Evolutionary conservation across 2,797 vertebrate genomes (phyloP).

Genomic region (Nyctalus aviator): DNA sequence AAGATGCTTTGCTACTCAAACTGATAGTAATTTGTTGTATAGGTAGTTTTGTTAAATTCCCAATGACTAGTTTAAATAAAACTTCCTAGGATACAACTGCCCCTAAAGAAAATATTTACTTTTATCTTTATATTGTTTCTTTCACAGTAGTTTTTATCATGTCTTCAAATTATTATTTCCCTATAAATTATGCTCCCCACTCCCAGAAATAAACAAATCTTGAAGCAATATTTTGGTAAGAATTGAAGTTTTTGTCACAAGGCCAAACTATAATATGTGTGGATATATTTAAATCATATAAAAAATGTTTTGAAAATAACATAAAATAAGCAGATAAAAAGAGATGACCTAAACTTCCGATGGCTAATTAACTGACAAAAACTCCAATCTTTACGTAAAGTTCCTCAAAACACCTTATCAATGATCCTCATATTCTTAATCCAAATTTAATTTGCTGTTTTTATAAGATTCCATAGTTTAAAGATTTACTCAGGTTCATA

Average conservation of each 20-base stretch:
- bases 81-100: background rate
- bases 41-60: background rate
- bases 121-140: background rate
- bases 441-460: constrained; percentile 9
- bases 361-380: background rate
- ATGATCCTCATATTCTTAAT: background rate
- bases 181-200: background rate
- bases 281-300: background rate
- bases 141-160: background rate
- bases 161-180: background rate
- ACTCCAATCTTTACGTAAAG: background rate
- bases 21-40: background rate
- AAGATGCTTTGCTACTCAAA: constrained; percentile 14
- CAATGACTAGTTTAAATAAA: background rate
- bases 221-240: background rate
- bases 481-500: background rate
- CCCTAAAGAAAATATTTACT: background rate
- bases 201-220: background rate
- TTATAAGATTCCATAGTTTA: background rate
- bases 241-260: background rate
- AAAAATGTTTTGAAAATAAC: background rate
- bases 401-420: background rate
- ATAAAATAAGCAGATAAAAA: constrained; percentile 23
- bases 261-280: background rate
- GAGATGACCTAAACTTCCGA: background rate